phyloP scores from a whole-genome alignment of 1,140 invertebrate species.

The Mizuhopecten yessoensis region DNA sequence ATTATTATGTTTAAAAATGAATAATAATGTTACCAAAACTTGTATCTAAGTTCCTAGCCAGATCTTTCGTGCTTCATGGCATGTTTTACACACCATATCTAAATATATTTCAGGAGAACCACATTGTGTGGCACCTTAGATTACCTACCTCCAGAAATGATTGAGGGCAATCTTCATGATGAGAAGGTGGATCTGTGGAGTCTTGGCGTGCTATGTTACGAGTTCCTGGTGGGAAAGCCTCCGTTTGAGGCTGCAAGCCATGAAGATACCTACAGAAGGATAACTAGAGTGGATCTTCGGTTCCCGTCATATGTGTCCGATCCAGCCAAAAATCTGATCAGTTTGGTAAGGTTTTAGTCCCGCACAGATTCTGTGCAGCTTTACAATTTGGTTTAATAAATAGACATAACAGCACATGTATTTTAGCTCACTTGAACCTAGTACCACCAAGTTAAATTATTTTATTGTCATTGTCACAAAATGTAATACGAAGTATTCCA shows the following conservation, averaged over 20 bases:
- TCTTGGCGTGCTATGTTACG: constrained; percentile 95
- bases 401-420: too few species aligned
- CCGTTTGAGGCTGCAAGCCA: constrained; percentile 92
- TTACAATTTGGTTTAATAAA: too few species aligned
- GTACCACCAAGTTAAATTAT: too few species aligned
- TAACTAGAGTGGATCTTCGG: constrained; percentile 89
- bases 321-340: constrained; percentile 92
- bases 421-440: too few species aligned
- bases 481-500: too few species aligned
- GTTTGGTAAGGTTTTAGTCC: constrained; percentile 87
- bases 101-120: constrained; percentile 88
- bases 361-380: constrained; percentile 51
- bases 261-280: constrained; percentile 92
- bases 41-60: not conserved
- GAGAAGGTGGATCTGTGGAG: constrained; percentile 97
- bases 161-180: constrained; percentile 93
- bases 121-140: constrained; percentile 97
- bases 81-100: too few species aligned
- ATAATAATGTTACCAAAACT: not conserved
- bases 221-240: constrained; percentile 93
- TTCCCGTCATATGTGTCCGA: constrained; percentile 90
- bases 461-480: too few species aligned
- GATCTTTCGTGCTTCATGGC: too few species aligned
- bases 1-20: too few species aligned
- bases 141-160: constrained; percentile 99